Conservation (phyloP, 2,888 invertebrate species). For the Oxycera nigricornis region DNA sequence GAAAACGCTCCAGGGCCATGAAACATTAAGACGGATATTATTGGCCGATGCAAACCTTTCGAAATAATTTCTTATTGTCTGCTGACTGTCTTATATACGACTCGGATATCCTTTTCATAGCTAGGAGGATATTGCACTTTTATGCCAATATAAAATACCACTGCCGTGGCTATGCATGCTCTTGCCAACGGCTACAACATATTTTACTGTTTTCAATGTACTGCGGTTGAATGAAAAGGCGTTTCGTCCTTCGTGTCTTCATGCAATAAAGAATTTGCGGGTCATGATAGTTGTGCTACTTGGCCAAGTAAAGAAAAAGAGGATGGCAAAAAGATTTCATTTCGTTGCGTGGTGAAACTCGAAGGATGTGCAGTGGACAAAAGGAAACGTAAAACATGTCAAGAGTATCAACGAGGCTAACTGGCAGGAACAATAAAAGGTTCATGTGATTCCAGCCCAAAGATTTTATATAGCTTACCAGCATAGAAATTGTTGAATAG, state of each 20-base stretch:
- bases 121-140: conserved; percentile 27
- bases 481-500: too few relatives aligned
- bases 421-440: too few relatives aligned
- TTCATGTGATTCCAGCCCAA: too few relatives aligned
- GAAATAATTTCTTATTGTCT: conserved; percentile 25
- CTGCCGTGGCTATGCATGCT: background rate
- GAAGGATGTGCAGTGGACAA: too few relatives aligned
- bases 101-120: conserved; percentile 13
- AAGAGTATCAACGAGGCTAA: too few relatives aligned
- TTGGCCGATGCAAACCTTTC: background rate
- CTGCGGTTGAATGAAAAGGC: background rate
- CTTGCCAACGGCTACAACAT: conserved; percentile 5
- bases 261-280: background rate
- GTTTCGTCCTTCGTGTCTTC: background rate
- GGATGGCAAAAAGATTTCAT: too few relatives aligned
- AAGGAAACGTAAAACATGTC: too few relatives aligned
- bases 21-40: background rate
- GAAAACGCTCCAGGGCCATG: too few relatives aligned
- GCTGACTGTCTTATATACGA: conserved; percentile 12
- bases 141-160: background rate
- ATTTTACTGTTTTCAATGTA: conserved; percentile 13
- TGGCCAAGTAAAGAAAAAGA: background rate
- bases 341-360: too few relatives aligned
- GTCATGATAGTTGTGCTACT: conserved; percentile 13
- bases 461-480: too few relatives aligned